Base-by-base conservation (phyloP, 2,797 vertebrate genomes). In the Valencia hispanica region DNA sequence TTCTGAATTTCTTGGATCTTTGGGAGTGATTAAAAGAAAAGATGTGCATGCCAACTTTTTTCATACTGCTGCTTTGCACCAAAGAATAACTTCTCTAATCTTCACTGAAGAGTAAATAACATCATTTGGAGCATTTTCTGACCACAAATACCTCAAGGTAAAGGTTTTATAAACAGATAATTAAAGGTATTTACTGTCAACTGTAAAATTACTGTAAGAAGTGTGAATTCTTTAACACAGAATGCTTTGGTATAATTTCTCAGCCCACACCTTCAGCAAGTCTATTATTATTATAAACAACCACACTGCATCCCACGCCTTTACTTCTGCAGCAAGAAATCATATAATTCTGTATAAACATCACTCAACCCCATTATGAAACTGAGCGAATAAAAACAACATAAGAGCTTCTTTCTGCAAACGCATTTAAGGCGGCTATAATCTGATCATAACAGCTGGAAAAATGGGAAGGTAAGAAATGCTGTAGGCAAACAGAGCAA, bases 241-340 rank as follows among this genome's bases (percentile, higher is more conserved):
- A 65, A 59, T 45, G 69, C 39, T 72, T 8, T 17, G 74, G 57
- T n/a, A 70, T 72, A 77, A 51, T 80, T 82, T 81, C 75, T 83
- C 36, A 78, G 83, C 80, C 69, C 86, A 50, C 81, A 70, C 68
- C 72, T 77, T 57, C 59, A 78, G 50, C 32, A 51, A 78, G 79
- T 84, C 81, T 83, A 81, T 87, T 84, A 86, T 88, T 83, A 85
- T 74, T 57, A 75, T 50, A 59, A 80, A 78, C 77, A 79, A 75
- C 72, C 76, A 55, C 55, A 51, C 30, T 20, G 70, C 70, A 81
- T 75, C 75, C 72, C 72, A 76, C 17, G 2, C 69, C 65, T 78
- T 83, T 79, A 79, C 71, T 71, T 32, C 65, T 18, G 79, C 70
- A 78, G 80, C 51, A 72, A 80, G 59, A 81, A 80, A 74, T 68